A percentile compares a stretch with the other conserved stretches of the same genome.
These are phyloP conservation scores for Hapalemur alaotrensis DNA, from an alignment of 2,797 vertebrate species.

Conservation along the genomic window DNA sequence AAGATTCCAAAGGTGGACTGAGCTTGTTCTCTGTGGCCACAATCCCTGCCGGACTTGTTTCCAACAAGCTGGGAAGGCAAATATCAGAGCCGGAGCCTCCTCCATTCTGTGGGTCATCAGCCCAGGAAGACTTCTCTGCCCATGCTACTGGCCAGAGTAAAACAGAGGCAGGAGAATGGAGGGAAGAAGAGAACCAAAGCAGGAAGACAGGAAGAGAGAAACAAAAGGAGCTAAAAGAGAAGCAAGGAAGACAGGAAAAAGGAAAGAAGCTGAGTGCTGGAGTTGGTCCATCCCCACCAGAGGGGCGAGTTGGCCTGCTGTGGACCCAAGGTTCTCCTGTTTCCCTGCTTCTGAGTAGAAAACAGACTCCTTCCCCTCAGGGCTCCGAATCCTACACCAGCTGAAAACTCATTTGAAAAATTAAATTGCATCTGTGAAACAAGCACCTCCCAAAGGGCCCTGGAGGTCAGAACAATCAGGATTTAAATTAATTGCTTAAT, in stretches of 20 bases:
- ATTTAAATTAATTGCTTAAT: conserved; percentile 79
- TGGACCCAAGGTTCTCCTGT: neutral
- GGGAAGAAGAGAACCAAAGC: neutral
- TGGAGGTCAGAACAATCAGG: conserved; percentile 65
- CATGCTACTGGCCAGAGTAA: neutral
- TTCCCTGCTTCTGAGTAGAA: neutral
- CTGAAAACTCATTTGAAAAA: conserved; percentile 67
- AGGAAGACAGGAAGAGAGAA: neutral
- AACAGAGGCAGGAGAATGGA: neutral
- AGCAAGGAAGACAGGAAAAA: neutral
- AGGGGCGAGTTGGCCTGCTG: neutral
- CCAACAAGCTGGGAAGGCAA: too few species aligned
- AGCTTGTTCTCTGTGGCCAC: neutral
- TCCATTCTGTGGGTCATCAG: neutral
- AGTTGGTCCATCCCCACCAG: neutral
- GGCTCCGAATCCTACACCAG: neutral
- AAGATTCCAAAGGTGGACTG: neutral
- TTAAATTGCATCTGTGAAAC: conserved; percentile 68
- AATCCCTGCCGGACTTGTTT: neutral
- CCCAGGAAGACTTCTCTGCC: neutral
- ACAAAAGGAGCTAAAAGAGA: neutral
- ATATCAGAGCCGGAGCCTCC: neutral
- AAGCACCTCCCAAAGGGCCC: conserved; percentile 48
- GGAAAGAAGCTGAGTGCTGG: neutral
- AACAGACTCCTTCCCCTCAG: neutral